A percentile compares a stretch with the other conserved stretches of the same genome.
Conservation (phyloP, 1,140 invertebrate species). For the Bombus confusus region DNA sequence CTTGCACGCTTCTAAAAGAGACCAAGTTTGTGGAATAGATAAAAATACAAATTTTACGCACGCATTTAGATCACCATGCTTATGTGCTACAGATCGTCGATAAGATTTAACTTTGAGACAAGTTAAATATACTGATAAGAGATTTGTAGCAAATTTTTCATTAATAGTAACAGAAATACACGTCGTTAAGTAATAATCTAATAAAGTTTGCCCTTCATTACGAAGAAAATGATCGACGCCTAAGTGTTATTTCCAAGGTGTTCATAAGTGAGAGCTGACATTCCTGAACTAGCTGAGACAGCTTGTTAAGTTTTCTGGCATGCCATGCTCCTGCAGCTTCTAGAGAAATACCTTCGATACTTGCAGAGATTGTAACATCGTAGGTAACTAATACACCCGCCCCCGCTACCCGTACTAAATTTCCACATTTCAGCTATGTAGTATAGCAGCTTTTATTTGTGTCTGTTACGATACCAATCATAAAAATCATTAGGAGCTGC, state of each 20-base stretch:
- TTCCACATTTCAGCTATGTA: conserved; percentile 38
- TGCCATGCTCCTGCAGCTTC: conserved; percentile 32
- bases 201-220: neutral
- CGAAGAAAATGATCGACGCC: neutral
- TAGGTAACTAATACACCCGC: conserved; percentile 30
- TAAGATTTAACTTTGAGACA: neutral
- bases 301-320: conserved; percentile 61
- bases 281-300: conserved; percentile 53
- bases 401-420: conserved; percentile 18
- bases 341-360: conserved; percentile 61
- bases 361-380: conserved; percentile 57
- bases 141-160: too few relatives aligned
- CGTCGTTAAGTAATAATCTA: neutral
- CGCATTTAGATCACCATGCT: neutral
- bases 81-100: too few relatives aligned
- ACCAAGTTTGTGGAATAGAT: neutral
- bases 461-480: neutral
- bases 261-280: conserved; percentile 53
- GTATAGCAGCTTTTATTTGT: conserved; percentile 10
- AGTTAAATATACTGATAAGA: neutral
- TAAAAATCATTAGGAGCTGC: neutral
- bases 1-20: neutral
- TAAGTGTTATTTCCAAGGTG: conserved; percentile 41
- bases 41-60: conserved; percentile 8
- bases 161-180: too few relatives aligned